These are phyloP conservation scores for Epizoanthus stellaris DNA, from an alignment of 92 coral and sea anemone genomes.

Conservation along the genomic window DNA sequence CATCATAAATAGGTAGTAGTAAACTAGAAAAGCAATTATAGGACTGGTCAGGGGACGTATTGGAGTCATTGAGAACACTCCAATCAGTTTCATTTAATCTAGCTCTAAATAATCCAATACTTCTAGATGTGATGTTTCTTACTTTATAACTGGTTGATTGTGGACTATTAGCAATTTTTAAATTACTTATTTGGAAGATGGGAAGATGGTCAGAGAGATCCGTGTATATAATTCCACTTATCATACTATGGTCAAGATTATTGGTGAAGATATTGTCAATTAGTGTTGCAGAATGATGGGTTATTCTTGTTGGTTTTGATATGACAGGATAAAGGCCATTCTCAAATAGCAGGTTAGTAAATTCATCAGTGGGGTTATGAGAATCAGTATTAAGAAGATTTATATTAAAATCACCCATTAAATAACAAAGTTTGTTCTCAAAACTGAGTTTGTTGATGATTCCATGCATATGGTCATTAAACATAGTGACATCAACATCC, in stretches of 20 bases:
- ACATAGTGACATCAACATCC: slow-evolving; percentile 31
- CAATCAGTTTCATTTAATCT: too few species aligned
- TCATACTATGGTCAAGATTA: slow-evolving; percentile 12
- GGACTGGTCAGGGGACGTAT: too few species aligned
- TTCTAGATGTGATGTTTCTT: too few species aligned
- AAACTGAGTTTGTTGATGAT: slow-evolving; percentile 45
- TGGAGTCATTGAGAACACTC: too few species aligned
- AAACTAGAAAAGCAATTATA: too few species aligned
- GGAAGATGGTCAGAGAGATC: slow-evolving; percentile 32
- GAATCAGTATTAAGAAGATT: slow-evolving; percentile 48
- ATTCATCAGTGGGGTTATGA: slow-evolving; percentile 53
- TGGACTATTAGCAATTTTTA: slow-evolving; percentile 24
- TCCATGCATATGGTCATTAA: slow-evolving; percentile 40
- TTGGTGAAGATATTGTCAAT: slow-evolving; percentile 26
- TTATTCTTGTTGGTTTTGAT: slow-evolving; percentile 55
- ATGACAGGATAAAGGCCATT: slow-evolving; percentile 55
- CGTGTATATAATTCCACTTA: slow-evolving; percentile 26
- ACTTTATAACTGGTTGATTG: neutral
- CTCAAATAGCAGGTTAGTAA: slow-evolving; percentile 43
- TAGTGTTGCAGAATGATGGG: slow-evolving; percentile 41
- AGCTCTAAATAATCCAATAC: too few species aligned
- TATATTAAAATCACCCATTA: slow-evolving; percentile 37
- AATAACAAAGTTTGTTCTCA: slow-evolving; percentile 45
- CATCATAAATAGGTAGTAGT: too few species aligned
- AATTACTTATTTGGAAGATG: slow-evolving; percentile 25